Evolutionary conservation across 30 jellyfish, hydroid and myxozoan species (phyloP).

Genomic region (Pseudorhiza aurosa): DNA sequence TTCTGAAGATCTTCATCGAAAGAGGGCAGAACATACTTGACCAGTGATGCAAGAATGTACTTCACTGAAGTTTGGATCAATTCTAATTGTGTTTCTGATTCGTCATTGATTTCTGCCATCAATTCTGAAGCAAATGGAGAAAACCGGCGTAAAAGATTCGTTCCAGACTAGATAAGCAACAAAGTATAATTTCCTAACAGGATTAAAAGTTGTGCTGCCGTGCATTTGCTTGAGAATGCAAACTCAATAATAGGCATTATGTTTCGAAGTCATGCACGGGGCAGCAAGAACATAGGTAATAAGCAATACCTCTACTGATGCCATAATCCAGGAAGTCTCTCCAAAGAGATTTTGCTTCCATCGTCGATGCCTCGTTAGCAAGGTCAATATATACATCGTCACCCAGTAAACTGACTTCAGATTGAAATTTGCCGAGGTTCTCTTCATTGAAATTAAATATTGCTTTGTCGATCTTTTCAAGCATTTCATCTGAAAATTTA

Average conservation of each 20-base stretch:
- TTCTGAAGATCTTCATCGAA: not conserved
- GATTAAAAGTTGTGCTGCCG: not conserved
- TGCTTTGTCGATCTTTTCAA: constrained; percentile 23
- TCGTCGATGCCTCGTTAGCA: constrained; percentile 47
- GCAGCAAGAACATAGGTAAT: too few species aligned
- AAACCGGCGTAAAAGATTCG: too few species aligned
- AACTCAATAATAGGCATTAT: not conserved
- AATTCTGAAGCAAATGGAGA: constrained; percentile 61
- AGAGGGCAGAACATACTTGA: constrained; percentile 34
- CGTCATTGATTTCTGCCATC: constrained; percentile 6
- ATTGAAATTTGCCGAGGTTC: not conserved
- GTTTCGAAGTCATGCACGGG: not conserved
- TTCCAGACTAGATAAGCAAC: not conserved
- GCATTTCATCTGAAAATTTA: not conserved
- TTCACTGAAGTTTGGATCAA: constrained; percentile 1
- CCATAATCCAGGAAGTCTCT: constrained; percentile 53
- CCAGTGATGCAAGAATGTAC: constrained; percentile 58
- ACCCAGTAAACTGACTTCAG: not conserved
- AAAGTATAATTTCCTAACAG: not conserved
- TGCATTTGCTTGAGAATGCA: not conserved
- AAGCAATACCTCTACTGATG: constrained; percentile 17
- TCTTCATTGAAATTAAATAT: not conserved
- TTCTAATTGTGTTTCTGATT: not conserved
- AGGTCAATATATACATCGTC: constrained; percentile 26
- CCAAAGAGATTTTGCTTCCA: constrained; percentile 37